These are phyloP conservation scores for Shinisaurus crocodilurus DNA, from an alignment of 2,113 vertebrate species.

Conservation along the genomic window DNA sequence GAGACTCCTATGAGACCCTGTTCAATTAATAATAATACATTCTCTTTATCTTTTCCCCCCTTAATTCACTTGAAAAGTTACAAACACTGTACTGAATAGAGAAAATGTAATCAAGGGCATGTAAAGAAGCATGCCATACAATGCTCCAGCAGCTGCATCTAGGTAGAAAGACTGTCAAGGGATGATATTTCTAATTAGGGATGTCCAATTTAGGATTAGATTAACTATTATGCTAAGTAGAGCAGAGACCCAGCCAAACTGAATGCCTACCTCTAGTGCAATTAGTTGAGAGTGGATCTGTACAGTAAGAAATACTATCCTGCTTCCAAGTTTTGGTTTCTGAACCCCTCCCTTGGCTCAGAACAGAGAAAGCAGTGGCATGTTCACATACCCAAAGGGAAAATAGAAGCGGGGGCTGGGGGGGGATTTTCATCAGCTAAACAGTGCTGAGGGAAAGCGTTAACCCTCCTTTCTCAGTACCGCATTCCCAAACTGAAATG, in stretches of 20 bases:
- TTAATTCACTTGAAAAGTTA: not conserved
- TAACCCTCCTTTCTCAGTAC: not conserved
- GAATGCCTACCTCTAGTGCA: not conserved
- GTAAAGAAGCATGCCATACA: not conserved
- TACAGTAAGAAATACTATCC: not conserved
- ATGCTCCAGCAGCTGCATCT: not conserved
- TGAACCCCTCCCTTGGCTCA: not conserved
- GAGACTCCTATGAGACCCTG: not conserved
- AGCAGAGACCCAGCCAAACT: not conserved
- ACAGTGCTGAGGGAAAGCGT: not conserved
- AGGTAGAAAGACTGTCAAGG: not conserved
- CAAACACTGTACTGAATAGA: not conserved
- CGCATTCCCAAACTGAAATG: not conserved
- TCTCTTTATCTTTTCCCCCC: not conserved
- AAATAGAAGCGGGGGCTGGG: not conserved
- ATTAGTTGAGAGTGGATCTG: not conserved
- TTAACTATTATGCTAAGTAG: not conserved
- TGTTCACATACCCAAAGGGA: not conserved
- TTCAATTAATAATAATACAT: constrained; percentile 15
- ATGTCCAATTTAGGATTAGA: not conserved
- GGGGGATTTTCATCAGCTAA: not conserved
- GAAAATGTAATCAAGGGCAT: not conserved
- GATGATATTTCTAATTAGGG: not conserved
- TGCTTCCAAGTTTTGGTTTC: not conserved
- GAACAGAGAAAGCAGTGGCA: not conserved